phyloP scores from a whole-genome alignment of 1,140 invertebrate species.

The Galleria mellonella region DNA sequence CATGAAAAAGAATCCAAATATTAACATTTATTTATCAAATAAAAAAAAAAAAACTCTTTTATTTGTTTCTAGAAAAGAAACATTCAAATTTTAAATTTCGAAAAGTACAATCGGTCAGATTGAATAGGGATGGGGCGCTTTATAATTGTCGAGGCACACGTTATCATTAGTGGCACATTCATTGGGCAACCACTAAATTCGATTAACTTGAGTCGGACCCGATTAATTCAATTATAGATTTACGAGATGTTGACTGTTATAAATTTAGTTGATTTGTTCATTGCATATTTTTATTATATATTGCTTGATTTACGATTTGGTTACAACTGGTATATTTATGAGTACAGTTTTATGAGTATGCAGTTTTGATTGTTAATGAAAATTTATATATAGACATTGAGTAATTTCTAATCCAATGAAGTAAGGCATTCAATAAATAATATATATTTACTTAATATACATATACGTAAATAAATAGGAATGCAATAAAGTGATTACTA shows the following conservation, averaged over 20 bases:
- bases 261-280: constrained; percentile 43
- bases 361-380: constrained; percentile 18
- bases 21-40: too few species aligned
- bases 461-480: too few species aligned
- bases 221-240: constrained; percentile 55
- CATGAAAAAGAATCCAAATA: too few species aligned
- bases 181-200: constrained; percentile 20
- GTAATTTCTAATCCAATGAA: too few species aligned
- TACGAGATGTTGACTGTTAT: constrained; percentile 56
- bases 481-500: too few species aligned
- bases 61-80: neutral
- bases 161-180: constrained; percentile 37
- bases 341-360: constrained; percentile 39
- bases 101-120: neutral
- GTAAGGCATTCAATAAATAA: too few species aligned
- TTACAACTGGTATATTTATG: constrained; percentile 47
- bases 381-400: too few species aligned
- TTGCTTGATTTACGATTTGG: constrained; percentile 44
- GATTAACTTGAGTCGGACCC: constrained; percentile 25
- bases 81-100: constrained; percentile 7
- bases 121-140: constrained; percentile 18
- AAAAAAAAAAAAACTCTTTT: too few species aligned
- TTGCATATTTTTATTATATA: constrained; percentile 19
- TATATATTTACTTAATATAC: too few species aligned
- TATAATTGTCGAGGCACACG: constrained; percentile 24